These are phyloP conservation scores for Himalopsyche japonica DNA, from an alignment of 2,888 invertebrate genomes.

Conservation along the genomic window DNA sequence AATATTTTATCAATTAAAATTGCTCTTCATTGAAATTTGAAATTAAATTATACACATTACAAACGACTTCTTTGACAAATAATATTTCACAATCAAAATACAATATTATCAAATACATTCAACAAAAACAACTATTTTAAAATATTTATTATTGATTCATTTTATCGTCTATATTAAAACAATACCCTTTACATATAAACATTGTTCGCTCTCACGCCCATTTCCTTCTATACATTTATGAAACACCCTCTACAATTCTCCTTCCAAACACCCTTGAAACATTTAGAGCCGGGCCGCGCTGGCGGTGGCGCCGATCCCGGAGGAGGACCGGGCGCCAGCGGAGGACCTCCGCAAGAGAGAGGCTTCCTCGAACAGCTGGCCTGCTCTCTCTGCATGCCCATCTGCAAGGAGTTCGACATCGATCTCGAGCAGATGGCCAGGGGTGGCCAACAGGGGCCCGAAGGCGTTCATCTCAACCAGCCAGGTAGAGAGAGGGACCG, in stretches of 20 bases:
- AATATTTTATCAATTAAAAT: neutral
- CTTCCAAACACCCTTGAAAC: neutral
- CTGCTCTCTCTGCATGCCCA: conserved; percentile 56
- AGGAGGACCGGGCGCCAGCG: conserved; percentile 44
- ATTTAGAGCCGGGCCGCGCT: conserved; percentile 40
- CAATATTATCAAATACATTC: no score
- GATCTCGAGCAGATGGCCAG: conserved; percentile 45
- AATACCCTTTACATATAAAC: neutral
- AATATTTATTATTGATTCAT: no score
- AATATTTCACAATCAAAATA: neutral
- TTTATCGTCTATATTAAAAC: neutral
- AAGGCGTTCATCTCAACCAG: conserved; percentile 37
- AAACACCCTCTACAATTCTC: neutral
- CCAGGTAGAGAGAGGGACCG: conserved; percentile 32
- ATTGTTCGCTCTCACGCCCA: neutral
- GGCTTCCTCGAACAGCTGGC: conserved; percentile 52
- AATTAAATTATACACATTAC: neutral
- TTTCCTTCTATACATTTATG: neutral
- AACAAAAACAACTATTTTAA: neutral
- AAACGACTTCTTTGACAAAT: no score
- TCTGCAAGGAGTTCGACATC: conserved; percentile 58
- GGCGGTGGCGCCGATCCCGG: conserved; percentile 37
- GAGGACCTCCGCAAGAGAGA: conserved; percentile 47
- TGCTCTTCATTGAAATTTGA: no score
- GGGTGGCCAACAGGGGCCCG: conserved; percentile 20